Base-by-base conservation (phyloP, 2,888 invertebrate species). In the Chalcosyrphus nemorum region DNA sequence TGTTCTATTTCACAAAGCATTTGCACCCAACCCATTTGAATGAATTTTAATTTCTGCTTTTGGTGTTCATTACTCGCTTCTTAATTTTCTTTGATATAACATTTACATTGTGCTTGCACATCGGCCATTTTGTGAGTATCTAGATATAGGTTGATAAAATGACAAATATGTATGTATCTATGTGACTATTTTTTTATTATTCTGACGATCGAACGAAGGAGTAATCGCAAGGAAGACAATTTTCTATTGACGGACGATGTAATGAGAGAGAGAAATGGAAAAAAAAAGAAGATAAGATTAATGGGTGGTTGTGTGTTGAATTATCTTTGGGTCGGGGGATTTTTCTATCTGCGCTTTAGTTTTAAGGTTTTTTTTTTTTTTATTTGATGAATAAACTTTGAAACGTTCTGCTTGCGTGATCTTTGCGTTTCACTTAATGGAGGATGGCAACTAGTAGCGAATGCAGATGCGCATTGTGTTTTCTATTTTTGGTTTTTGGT, bases 241-340 rank as follows among this genome's bases (percentile, higher is more conserved):
- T 15, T 27, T 4, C 50, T 13, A 50, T 13, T 50, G 24, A 13
- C 29, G 19, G 5, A 17, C 9, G 47, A 27, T 6, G 21, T 15
- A 32, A 9, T 9, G 11, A 15, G 17, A 32, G 17, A 32, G 15
- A 54, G 15, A 17, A 29, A 3, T 1, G 17, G 11, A 52, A 11
- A 54, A 29, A 54, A 29, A 54, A 52, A 11, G 32, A 29, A 54
- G 54, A 54, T 54, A 54, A 54, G 54, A 54, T 54, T 29, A 29
- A 4, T 24, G 2, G 47, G 2, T 29, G 15, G 29, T 29, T 17
- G 54, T 54, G 17, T 17, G 17, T 50, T 27, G 27, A 13, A 29
- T 3, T 0, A 11, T 32, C 2, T 54, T 15, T 54, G 27, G 29
- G 29, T 32, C 29, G 1, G 2, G 15, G 21, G 19, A 11, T 47